These are phyloP conservation scores for Melanocharis versteri DNA, from an alignment of 2,113 vertebrate genomes.

Conservation along the genomic window DNA sequence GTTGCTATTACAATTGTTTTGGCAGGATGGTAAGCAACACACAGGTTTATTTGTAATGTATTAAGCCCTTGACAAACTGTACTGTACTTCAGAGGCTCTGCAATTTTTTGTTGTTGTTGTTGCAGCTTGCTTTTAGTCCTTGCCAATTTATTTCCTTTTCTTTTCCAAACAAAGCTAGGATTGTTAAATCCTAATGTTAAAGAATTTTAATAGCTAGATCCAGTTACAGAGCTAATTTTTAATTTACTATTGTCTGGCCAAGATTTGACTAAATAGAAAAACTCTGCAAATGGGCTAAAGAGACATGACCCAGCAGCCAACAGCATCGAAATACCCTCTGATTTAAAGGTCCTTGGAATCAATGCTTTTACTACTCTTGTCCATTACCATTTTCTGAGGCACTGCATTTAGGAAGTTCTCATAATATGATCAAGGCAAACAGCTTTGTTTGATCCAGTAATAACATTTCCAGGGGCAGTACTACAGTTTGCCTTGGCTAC, in stretches of 20 bases:
- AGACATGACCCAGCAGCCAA: not conserved
- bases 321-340: not conserved
- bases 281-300: not conserved
- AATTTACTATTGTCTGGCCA: not conserved
- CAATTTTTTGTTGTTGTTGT: not conserved
- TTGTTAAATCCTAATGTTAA: not conserved
- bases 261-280: not conserved
- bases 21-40: not conserved
- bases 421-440: not conserved
- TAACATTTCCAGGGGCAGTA: not conserved
- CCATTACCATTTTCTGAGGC: not conserved
- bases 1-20: not conserved
- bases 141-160: conserved; percentile 19
- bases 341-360: not conserved
- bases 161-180: conserved; percentile 29
- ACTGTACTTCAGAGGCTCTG: not conserved
- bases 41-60: conserved; percentile 23
- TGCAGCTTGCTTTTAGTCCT: not conserved
- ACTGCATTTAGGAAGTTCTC: not conserved
- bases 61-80: conserved; percentile 11
- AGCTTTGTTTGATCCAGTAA: not conserved
- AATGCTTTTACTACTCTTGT: not conserved
- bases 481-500: not conserved
- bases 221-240: not conserved
- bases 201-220: conserved; percentile 20